A percentile compares a stretch with the other conserved stretches of the same genome.
These are phyloP conservation scores for Hipparchia sbordonii DNA, from an alignment of 2,888 invertebrate species.

Conservation along the genomic window DNA sequence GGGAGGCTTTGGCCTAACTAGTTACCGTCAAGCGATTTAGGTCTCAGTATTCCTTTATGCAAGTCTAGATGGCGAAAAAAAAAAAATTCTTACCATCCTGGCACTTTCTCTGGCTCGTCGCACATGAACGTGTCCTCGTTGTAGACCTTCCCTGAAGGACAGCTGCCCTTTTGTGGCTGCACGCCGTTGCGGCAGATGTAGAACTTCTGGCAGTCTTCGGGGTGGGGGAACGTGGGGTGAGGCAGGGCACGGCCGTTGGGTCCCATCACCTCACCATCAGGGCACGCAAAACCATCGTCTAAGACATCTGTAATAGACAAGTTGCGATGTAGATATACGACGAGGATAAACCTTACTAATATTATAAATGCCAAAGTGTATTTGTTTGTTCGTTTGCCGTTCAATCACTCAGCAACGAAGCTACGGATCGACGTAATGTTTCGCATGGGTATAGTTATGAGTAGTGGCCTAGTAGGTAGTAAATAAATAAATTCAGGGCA, in stretches of 20 bases:
- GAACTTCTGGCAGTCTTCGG: constrained; percentile 91
- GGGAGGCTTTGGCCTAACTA: no score
- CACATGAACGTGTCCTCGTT: constrained; percentile 90
- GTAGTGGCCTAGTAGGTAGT: no score
- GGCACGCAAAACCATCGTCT: constrained; percentile 90
- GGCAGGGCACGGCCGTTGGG: constrained; percentile 87
- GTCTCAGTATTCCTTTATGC: no score
- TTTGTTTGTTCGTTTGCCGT: no score
- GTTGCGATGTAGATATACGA: not conserved
- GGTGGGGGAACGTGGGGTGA: constrained; percentile 90
- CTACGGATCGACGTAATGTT: no score
- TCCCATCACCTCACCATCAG: constrained; percentile 85
- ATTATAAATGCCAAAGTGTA: no score
- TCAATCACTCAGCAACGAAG: no score
- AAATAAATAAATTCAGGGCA: no score
- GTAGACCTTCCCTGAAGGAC: constrained; percentile 88
- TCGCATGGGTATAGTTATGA: no score
- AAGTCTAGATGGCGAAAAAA: not conserved
- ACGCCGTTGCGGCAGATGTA: constrained; percentile 91
- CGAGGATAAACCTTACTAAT: no score
- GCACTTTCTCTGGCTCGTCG: constrained; percentile 89
- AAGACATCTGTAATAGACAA: constrained; percentile 80
- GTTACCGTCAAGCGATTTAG: no score
- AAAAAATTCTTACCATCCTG: constrained; percentile 85
- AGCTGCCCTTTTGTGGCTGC: constrained; percentile 89